Conservation (phyloP, 2,888 invertebrate genomes). For the Volucella inflata region DNA sequence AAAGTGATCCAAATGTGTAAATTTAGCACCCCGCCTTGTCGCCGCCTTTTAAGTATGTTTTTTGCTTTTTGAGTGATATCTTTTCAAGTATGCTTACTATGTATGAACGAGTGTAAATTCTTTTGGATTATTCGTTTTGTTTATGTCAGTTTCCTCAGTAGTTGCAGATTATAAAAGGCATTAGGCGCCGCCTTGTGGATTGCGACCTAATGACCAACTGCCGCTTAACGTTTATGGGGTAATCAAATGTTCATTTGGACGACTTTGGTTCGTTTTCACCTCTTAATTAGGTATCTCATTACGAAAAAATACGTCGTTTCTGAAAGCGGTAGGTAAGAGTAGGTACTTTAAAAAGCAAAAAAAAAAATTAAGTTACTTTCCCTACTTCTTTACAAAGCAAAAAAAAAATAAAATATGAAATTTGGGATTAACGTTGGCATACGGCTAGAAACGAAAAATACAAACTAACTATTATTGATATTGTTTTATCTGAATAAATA, state of each 20-base stretch:
- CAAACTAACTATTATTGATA: neutral
- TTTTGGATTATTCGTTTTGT: neutral
- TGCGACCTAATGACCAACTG: slow-evolving; percentile 55
- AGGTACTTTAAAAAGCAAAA: neutral
- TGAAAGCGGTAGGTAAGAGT: neutral
- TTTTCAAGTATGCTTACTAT: no score
- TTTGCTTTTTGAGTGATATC: neutral
- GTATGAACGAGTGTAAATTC: neutral
- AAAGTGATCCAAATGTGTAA: slow-evolving; percentile 53
- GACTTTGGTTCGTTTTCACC: slow-evolving; percentile 43
- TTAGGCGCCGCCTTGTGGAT: neutral
- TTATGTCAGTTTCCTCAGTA: neutral
- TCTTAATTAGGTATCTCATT: slow-evolving; percentile 48
- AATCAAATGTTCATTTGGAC: slow-evolving; percentile 49
- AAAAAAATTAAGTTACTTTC: slow-evolving; percentile 28
- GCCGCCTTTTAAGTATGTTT: slow-evolving; percentile 31
- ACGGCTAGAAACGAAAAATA: neutral
- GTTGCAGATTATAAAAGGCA: slow-evolving; percentile 8
- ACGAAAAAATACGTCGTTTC: slow-evolving; percentile 29
- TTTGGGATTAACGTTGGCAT: neutral
- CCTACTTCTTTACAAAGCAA: neutral
- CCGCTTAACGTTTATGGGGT: slow-evolving; percentile 28
- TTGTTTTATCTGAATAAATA: neutral
- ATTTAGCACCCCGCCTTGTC: slow-evolving; percentile 55
- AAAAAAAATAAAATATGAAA: neutral